Evolutionary conservation across 2,113 vertebrate genomes (phyloP).

Genomic region (Theristicus caerulescens): DNA sequence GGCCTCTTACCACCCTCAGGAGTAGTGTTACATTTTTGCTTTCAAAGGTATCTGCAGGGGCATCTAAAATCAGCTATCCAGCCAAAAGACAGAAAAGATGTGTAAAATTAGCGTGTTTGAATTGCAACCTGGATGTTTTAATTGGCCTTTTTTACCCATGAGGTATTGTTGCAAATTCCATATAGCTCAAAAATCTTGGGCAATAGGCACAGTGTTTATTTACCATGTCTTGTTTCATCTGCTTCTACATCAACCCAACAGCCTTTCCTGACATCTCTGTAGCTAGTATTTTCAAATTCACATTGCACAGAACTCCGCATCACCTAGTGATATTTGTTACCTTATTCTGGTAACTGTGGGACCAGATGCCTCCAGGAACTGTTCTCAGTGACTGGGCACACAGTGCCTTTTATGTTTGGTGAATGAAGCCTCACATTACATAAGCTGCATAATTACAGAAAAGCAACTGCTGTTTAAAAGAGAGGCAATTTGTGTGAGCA

Average conservation of each 20-base stretch:
- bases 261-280: background rate
- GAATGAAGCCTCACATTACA: background rate
- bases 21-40: background rate
- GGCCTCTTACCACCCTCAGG: background rate
- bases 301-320: background rate
- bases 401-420: background rate
- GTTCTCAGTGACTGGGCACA: background rate
- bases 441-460: background rate
- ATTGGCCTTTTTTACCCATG: background rate
- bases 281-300: background rate
- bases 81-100: background rate
- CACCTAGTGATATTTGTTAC: background rate
- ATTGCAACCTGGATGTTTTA: background rate
- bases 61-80: background rate
- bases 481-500: background rate
- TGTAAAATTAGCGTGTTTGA: background rate
- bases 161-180: background rate
- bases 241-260: background rate
- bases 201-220: background rate
- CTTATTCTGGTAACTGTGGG: background rate
- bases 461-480: background rate
- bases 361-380: constrained; percentile 6
- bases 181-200: background rate
- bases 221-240: background rate
- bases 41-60: background rate